Percentiles rank a stretch among this genome's conserved stretches.
These are phyloP conservation scores for Protosalanx chinensis DNA, from an alignment of 2,797 vertebrate genomes.

Conservation along the genomic window DNA sequence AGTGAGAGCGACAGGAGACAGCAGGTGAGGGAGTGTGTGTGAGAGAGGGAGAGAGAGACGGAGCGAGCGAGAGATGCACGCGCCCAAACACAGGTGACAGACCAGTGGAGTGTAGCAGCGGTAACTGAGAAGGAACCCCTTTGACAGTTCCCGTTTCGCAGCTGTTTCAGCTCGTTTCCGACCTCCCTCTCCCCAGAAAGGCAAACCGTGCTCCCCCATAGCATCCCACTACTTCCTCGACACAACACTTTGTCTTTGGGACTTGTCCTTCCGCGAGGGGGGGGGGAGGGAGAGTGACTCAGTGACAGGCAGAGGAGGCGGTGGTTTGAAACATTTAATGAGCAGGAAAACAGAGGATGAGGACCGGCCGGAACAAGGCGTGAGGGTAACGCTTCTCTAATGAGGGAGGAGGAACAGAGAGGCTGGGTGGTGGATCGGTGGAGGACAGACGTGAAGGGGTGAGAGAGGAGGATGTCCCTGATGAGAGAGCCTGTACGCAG, in stretches of 20 bases:
- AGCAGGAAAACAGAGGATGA: slow-evolving; percentile 37
- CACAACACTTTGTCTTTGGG: slow-evolving; percentile 6
- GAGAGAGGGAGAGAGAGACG: slow-evolving; percentile 23
- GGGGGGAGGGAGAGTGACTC: slow-evolving; percentile 20
- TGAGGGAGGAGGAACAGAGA: slow-evolving; percentile 28
- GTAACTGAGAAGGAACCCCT: slow-evolving; percentile 22
- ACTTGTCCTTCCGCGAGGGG: slow-evolving; percentile 20
- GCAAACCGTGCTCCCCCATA: slow-evolving; percentile 1
- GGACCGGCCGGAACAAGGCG: slow-evolving; percentile 32
- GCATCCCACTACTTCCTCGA: not conserved
- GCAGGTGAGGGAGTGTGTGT: slow-evolving; percentile 7
- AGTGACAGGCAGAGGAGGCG: slow-evolving; percentile 25
- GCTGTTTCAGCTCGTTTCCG: slow-evolving; percentile 3
- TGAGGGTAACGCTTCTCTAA: slow-evolving; percentile 33
- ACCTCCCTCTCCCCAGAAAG: slow-evolving; percentile 1
- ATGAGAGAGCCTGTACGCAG: slow-evolving; percentile 12
- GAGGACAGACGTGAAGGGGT: slow-evolving; percentile 23
- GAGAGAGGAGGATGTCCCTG: slow-evolving; percentile 5
- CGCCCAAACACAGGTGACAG: slow-evolving; percentile 57
- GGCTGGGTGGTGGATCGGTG: slow-evolving; percentile 49
- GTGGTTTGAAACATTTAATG: slow-evolving; percentile 54
- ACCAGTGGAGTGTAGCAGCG: slow-evolving; percentile 42
- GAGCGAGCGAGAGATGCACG: slow-evolving; percentile 29
- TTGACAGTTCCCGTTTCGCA: slow-evolving; percentile 10
- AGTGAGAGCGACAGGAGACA: slow-evolving; percentile 48